phyloP scores from a whole-genome alignment of 2,888 invertebrate genomes.

The Cataglyphis albicans region DNA sequence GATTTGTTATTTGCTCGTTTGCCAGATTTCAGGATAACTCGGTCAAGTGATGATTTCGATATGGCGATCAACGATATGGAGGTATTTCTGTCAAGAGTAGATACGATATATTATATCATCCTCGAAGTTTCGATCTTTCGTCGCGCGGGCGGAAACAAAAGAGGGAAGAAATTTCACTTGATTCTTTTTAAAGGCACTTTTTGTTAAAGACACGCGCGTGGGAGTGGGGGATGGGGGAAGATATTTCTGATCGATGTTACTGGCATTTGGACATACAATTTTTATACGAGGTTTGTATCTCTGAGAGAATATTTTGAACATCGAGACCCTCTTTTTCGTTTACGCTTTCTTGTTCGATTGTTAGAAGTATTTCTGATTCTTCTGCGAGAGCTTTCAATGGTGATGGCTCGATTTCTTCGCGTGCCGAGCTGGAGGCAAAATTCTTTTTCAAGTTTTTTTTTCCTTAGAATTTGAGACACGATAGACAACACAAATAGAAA shows the following conservation, averaged over 20 bases:
- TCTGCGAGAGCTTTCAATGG: not conserved
- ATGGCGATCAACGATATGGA: not conserved
- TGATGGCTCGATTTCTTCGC: not conserved
- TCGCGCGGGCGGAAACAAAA: not conserved
- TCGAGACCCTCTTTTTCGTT: not conserved
- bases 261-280: slow-evolving; percentile 1
- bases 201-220: not conserved
- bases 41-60: slow-evolving; percentile 5
- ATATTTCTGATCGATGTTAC: not conserved
- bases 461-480: not conserved
- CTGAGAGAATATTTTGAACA: slow-evolving; percentile 17
- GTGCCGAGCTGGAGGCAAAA: not conserved
- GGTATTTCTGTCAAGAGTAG: slow-evolving; percentile 2
- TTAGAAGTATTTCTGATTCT: slow-evolving; percentile 13
- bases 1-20: slow-evolving; percentile 35
- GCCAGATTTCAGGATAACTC: slow-evolving; percentile 26
- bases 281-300: not conserved
- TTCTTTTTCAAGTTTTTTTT: not conserved
- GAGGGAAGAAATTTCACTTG: not conserved
- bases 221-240: not conserved
- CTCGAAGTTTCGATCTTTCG: not conserved
- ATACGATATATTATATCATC: not conserved
- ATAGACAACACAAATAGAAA: not conserved
- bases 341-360: slow-evolving; percentile 7
- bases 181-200: not conserved